Percentiles rank a stretch among this genome's conserved stretches.
Evolutionary conservation across 92 coral and sea anemone genomes (phyloP).

Genomic region (Porites cylindrica): DNA sequence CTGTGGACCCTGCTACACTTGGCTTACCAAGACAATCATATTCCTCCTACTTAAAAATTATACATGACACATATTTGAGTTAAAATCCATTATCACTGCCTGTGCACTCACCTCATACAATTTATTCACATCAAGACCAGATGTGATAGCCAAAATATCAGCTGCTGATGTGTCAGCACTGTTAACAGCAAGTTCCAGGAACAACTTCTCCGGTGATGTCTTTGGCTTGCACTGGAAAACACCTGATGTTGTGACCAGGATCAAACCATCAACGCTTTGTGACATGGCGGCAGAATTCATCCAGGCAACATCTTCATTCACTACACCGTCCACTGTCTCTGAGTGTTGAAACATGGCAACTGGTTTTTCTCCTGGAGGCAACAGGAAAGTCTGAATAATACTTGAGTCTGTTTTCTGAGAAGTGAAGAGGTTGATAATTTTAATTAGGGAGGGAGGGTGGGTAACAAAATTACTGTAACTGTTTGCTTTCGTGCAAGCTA

Average conservation of each 20-base stretch:
- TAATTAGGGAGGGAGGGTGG: no score
- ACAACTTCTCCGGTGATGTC: constrained; percentile 92
- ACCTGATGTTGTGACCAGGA: constrained; percentile 87
- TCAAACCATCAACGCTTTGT: constrained; percentile 85
- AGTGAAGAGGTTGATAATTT: background rate
- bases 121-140: constrained; percentile 93
- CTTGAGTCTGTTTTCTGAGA: constrained; percentile 81
- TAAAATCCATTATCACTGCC: background rate
- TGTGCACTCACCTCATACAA: constrained; percentile 75
- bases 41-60: no score
- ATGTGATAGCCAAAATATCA: constrained; percentile 93
- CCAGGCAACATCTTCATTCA: constrained; percentile 3
- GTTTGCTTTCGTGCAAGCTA: no score
- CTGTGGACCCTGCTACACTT: no score
- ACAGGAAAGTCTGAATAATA: constrained; percentile 80
- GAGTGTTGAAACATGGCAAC: constrained; percentile 84
- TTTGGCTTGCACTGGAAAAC: constrained; percentile 91
- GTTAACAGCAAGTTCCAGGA: constrained; percentile 94
- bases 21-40: no score
- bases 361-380: constrained; percentile 86
- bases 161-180: constrained; percentile 93
- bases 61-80: background rate
- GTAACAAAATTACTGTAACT: no score
- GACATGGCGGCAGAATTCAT: constrained; percentile 17
- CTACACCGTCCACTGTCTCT: constrained; percentile 58